A percentile compares a stretch with the other conserved stretches of the same genome.
Conservation (phyloP, 2,113 vertebrate species). For the Arizona elegans region DNA sequence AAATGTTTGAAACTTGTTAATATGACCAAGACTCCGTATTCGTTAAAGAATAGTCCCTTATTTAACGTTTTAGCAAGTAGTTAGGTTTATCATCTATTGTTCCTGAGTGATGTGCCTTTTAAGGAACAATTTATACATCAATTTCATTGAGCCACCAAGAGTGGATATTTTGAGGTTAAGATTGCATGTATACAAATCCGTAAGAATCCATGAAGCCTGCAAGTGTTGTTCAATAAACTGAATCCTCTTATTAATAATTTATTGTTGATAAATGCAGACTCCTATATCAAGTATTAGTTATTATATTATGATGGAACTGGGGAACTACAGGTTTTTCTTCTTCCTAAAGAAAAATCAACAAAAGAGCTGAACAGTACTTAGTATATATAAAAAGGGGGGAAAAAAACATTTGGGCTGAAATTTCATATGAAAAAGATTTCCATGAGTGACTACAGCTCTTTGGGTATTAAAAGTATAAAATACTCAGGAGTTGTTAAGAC, state of each 20-base stretch:
- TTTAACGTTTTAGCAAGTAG: background rate
- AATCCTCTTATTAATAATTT: background rate
- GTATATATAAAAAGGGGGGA: background rate
- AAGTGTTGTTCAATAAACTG: background rate
- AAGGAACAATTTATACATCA: background rate
- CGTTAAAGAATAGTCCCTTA: background rate
- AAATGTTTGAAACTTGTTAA: background rate
- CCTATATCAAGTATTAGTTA: background rate
- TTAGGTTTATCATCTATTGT: background rate
- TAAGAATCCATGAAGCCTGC: background rate
- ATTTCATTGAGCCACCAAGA: background rate
- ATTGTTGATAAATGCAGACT: background rate
- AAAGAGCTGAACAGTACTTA: background rate
- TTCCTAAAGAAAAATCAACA: background rate
- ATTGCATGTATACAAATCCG: background rate
- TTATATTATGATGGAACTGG: background rate
- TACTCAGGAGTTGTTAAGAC: background rate
- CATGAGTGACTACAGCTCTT: background rate
- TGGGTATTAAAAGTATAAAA: background rate
- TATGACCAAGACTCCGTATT: background rate
- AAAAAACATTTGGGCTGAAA: background rate
- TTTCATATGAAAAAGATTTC: constrained; percentile 8
- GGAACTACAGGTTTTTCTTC: background rate
- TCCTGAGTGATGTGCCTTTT: background rate
- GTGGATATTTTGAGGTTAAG: background rate